Percentiles rank a stretch among this genome's conserved stretches.
These are phyloP conservation scores for Cyanoderma ruficeps DNA, from an alignment of 2,113 vertebrate species.

Conservation along the genomic window DNA sequence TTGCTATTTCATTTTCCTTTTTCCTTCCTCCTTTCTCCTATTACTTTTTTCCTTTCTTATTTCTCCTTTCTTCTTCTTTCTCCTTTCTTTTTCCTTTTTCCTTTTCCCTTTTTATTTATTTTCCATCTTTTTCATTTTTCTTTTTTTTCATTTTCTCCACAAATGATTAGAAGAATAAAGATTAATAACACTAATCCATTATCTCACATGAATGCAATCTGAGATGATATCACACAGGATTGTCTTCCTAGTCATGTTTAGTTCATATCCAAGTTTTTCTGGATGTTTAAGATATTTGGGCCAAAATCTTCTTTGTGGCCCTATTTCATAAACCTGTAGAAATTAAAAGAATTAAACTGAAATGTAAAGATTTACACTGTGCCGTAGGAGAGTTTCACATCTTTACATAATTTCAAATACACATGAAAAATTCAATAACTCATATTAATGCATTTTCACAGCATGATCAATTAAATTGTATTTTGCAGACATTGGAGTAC, in stretches of 20 bases:
- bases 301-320: not conserved
- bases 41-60: too few species aligned
- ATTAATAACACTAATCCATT: not conserved
- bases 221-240: not conserved
- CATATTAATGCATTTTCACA: constrained; percentile 71
- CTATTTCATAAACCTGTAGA: not conserved
- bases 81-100: too few species aligned
- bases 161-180: constrained; percentile 13
- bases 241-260: not conserved
- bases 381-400: constrained; percentile 47
- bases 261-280: not conserved
- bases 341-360: constrained; percentile 58
- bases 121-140: too few species aligned
- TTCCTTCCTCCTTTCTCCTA: too few species aligned
- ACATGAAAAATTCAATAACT: constrained; percentile 73
- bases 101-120: too few species aligned
- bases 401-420: constrained; percentile 70
- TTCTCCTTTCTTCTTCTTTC: too few species aligned
- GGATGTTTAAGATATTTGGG: not conserved
- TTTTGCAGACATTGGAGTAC: constrained; percentile 65
- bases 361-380: constrained; percentile 51
- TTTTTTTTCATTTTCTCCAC: not conserved
- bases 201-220: not conserved
- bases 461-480: constrained; percentile 71
- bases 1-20: too few species aligned